These are phyloP conservation scores for Ianthella basta DNA, from an alignment of 37 sponge, comb jelly and placozoan genomes.

Conservation along the genomic window DNA sequence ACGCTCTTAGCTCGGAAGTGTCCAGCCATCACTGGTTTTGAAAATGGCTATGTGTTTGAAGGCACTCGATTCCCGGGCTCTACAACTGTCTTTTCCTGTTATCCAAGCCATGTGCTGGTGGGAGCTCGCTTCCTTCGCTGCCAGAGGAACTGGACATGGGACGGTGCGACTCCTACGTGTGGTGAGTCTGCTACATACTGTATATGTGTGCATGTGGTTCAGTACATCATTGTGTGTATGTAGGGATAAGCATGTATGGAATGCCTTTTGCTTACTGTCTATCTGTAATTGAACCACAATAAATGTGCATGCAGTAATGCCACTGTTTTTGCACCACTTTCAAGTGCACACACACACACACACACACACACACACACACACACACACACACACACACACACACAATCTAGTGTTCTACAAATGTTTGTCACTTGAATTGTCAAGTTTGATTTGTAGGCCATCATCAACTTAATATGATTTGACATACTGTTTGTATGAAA, in stretches of 20 bases:
- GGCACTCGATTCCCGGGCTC: constrained; percentile 29
- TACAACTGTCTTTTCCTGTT: neutral
- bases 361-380: too few relatives aligned
- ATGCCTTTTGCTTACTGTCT: too few relatives aligned
- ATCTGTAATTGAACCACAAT: too few relatives aligned
- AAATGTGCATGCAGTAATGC: too few relatives aligned
- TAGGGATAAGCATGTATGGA: neutral
- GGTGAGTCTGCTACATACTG: neutral
- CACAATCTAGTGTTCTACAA: too few relatives aligned
- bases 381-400: too few relatives aligned
- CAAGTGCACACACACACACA: too few relatives aligned
- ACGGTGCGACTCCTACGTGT: neutral
- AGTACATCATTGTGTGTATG: neutral
- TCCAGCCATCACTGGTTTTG: neutral
- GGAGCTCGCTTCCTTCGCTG: constrained; percentile 1
- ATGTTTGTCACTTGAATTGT: too few relatives aligned
- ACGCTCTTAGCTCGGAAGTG: neutral
- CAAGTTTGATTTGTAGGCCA: too few relatives aligned
- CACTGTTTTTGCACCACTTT: too few relatives aligned
- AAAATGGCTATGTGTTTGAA: constrained; percentile 15
- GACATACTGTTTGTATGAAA: too few relatives aligned
- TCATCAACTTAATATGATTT: too few relatives aligned
- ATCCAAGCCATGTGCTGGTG: neutral
- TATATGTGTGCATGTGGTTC: constrained; percentile 2
- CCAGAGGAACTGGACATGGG: neutral